Evolutionary conservation across 2,888 invertebrate genomes (phyloP), one percentile per base, ranked within the genome.

Genomic region (Troides aeacus): DNA sequence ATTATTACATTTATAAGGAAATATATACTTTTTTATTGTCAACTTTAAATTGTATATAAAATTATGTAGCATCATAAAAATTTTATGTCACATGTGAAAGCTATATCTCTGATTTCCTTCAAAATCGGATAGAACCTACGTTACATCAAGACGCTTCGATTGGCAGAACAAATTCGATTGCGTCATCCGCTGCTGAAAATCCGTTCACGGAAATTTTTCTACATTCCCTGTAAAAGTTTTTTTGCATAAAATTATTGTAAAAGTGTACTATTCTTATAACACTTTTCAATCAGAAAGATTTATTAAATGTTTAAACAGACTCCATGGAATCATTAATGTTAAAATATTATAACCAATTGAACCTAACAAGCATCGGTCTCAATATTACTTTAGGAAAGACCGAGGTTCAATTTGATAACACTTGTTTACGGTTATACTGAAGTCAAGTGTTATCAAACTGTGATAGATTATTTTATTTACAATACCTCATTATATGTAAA

Each of bases 141-240:
- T 64, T 71, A 71, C 70, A 71, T 71, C 70, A 67, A 71, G 67
- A 39, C 67, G 67, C 67, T 67, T 71, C 70, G 70, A 71, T 71
- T 71, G 70, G 70, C 70, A 64, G 64, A 67, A 68, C 64, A 64
- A 71, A 71, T 71, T 67, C 67, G 70, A 68, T 71, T 71, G 70
- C 67, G 67, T 71, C 70, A 71, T 71, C 70, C 67, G 70, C 50
- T 71, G 39, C 64, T 64, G 67, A 58, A 67, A 71, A 64, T 71
- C 61, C 50, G 64, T 64, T 64, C 63, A 30, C 42, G 56, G 36
- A 71, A 64, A 67, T 57, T 64, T 63, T 67, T 64, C 70, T 10
- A 67, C 57, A 64, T 71, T 67, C 62, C 36, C 53, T 36, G 64
- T 57, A 68, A 63, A 70, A 64, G 57, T 71, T 62, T 18, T 64